phyloP scores from a whole-genome alignment of 2,888 invertebrate genomes.

The Scaptomyza parva region DNA sequence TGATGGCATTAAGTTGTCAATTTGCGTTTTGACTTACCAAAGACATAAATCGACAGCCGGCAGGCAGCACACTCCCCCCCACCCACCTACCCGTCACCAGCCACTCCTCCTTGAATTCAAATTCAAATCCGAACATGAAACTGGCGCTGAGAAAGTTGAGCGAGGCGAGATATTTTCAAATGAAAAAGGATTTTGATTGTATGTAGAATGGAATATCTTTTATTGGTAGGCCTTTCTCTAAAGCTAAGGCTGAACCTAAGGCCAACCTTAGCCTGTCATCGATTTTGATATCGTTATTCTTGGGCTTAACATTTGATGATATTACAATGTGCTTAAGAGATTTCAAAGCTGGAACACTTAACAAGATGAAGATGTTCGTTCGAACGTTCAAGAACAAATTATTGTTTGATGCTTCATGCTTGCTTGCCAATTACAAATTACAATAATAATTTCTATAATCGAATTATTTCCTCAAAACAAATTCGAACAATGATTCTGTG shows the following conservation, averaged over 20 bases:
- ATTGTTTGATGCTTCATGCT: too few relatives aligned
- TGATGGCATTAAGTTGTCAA: constrained; percentile 80
- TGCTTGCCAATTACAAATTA: too few relatives aligned
- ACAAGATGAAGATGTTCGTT: background rate
- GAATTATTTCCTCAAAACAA: constrained; percentile 8
- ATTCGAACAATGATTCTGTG: background rate
- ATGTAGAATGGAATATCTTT: constrained; percentile 26
- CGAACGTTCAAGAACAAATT: too few relatives aligned
- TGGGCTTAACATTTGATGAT: background rate
- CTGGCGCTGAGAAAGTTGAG: background rate
- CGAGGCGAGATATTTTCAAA: constrained; percentile 33
- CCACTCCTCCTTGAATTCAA: background rate
- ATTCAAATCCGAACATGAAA: constrained; percentile 7
- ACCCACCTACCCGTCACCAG: background rate
- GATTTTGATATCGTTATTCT: constrained; percentile 24
- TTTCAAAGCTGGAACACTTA: background rate
- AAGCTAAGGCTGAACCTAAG: too few relatives aligned
- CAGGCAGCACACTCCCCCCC: background rate
- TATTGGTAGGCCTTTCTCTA: constrained; percentile 2
- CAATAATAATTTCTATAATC: constrained; percentile 36
- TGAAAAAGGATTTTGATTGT: constrained; percentile 55
- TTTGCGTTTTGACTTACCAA: constrained; percentile 72
- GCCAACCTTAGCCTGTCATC: too few relatives aligned
- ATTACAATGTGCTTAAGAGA: background rate
- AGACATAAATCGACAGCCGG: constrained; percentile 48